Conservation (phyloP, 2,888 invertebrate species). For the Drosophila acutilabella region DNA sequence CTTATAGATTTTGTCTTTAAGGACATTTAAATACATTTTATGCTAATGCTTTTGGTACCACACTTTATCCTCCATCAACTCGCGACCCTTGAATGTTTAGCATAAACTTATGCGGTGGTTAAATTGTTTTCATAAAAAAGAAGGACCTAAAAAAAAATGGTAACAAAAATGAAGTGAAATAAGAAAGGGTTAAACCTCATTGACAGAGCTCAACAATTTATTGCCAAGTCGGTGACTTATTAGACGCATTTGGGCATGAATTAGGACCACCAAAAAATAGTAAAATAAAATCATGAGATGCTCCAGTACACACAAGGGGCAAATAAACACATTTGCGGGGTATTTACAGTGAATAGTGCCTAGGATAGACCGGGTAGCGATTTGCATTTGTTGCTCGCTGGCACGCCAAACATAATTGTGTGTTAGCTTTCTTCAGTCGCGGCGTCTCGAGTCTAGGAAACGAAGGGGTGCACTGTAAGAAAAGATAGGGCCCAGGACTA, state of each 20-base stretch:
- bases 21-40: constrained; percentile 1
- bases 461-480: background rate
- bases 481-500: no score
- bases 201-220: constrained; percentile 58
- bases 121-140: constrained; percentile 20
- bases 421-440: constrained; percentile 22
- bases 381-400: constrained; percentile 79
- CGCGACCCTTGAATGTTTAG: constrained; percentile 17
- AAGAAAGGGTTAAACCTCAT: constrained; percentile 64
- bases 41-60: constrained; percentile 2
- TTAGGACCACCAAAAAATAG: constrained; percentile 34
- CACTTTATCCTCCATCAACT: background rate
- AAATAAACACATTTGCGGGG: background rate
- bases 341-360: constrained; percentile 13
- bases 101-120: constrained; percentile 49
- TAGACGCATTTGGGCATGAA: constrained; percentile 67
- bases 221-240: constrained; percentile 64
- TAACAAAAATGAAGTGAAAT: constrained; percentile 23
- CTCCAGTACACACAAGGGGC: constrained; percentile 26
- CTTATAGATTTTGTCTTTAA: background rate
- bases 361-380: constrained; percentile 47
- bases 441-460: background rate
- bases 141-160: background rate
- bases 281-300: constrained; percentile 36
- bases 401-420: constrained; percentile 78